Conservation (phyloP, 2,797 vertebrate species). For the Siniperca obscura region DNA sequence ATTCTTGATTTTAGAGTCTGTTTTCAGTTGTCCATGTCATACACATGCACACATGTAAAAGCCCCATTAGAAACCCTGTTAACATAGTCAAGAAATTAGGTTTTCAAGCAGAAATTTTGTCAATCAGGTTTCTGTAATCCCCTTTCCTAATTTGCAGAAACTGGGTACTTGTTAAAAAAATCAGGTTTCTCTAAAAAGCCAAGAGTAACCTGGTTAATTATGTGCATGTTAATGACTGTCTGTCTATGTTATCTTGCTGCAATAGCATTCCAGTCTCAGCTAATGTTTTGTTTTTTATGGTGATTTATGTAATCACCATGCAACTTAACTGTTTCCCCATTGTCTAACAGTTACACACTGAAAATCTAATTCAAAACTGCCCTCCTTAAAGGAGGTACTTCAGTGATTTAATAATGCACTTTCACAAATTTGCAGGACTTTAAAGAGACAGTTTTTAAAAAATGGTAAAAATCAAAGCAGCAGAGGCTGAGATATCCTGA, state of each 20-base stretch:
- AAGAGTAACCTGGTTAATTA: neutral
- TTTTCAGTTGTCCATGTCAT: too few relatives aligned
- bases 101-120: neutral
- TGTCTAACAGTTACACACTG: neutral
- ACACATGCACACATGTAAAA: neutral
- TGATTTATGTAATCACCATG: neutral
- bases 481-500: neutral
- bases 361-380: neutral
- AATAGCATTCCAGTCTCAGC: neutral
- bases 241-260: neutral
- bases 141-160: conserved; percentile 5
- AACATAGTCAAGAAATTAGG: neutral
- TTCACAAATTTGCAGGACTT: neutral
- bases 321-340: neutral
- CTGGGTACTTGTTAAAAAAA: neutral
- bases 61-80: neutral
- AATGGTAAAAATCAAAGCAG: neutral
- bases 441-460: neutral
- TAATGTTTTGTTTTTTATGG: neutral
- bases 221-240: neutral
- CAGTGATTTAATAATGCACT: neutral
- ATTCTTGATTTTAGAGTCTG: too few relatives aligned
- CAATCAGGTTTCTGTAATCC: neutral
- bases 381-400: neutral
- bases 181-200: neutral